Evolutionary conservation across 1,140 invertebrate species (phyloP).

Genomic region (Elysia chlorotica): DNA sequence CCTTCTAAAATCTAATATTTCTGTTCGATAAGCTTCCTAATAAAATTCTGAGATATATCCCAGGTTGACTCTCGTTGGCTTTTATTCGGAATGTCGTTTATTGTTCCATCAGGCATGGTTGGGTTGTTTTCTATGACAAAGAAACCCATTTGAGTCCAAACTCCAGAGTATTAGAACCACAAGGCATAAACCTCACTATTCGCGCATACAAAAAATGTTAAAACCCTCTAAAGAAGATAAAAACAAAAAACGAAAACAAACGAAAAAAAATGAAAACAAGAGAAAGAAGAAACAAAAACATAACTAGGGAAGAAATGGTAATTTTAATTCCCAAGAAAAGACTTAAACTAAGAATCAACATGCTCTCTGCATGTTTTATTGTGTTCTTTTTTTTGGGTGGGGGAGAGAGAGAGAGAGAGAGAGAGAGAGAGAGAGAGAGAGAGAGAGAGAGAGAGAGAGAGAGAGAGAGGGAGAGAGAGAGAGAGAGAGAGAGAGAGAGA

Average conservation of each 20-base stretch:
- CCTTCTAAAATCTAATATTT: background rate
- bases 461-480: background rate
- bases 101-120: no score
- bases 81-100: no score
- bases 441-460: background rate
- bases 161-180: no score
- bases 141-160: no score
- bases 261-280: background rate
- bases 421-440: constrained; percentile 2
- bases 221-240: background rate
- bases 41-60: background rate
- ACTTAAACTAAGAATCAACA: background rate
- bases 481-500: background rate
- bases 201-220: no score
- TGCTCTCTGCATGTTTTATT: background rate
- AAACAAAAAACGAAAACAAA: background rate
- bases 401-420: background rate
- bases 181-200: no score
- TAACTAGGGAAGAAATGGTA: background rate
- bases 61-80: no score
- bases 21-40: background rate
- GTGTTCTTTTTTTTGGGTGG: background rate
- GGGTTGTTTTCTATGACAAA: no score
- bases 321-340: background rate
- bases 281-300: background rate